These are phyloP conservation scores for Tinamus major DNA, from an alignment of 2,797 vertebrate species.

Conservation along the genomic window DNA sequence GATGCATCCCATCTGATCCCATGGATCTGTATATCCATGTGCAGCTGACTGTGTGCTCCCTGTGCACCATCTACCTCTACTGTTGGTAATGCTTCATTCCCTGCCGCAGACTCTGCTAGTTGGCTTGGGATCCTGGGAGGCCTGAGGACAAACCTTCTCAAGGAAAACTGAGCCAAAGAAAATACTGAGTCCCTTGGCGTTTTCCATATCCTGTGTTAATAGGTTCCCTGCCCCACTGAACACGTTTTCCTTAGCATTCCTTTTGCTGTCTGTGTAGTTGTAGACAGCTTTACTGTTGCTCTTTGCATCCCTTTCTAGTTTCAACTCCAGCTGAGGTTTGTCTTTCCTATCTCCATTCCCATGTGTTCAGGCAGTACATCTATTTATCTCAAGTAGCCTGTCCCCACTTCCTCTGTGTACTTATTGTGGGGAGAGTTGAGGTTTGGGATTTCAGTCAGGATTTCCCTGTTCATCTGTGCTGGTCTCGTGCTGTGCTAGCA, in stretches of 20 bases:
- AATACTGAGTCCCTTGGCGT: rapidly evolving
- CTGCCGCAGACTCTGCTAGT: not conserved
- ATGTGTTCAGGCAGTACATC: rapidly evolving
- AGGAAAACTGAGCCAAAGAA: not conserved
- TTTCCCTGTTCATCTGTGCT: not conserved
- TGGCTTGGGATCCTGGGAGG: not conserved
- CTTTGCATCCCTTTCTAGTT: not conserved
- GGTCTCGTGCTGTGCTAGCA: not conserved
- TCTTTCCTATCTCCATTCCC: not conserved
- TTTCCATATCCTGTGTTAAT: not conserved
- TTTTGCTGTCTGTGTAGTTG: not conserved
- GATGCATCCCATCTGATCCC: not conserved
- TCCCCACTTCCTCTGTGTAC: not conserved
- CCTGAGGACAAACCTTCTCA: not conserved
- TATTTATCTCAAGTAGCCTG: not conserved
- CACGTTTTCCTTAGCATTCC: not conserved
- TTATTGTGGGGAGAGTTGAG: not conserved
- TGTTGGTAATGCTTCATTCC: not conserved
- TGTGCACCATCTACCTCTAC: not conserved
- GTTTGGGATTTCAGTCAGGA: not conserved
- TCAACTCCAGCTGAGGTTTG: not conserved
- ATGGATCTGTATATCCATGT: not conserved
- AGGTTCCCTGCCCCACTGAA: not conserved
- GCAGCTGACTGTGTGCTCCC: not conserved
- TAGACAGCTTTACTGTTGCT: not conserved